Conservation (phyloP, 2,113 vertebrate genomes). For the Hippopotamus amphibius region DNA sequence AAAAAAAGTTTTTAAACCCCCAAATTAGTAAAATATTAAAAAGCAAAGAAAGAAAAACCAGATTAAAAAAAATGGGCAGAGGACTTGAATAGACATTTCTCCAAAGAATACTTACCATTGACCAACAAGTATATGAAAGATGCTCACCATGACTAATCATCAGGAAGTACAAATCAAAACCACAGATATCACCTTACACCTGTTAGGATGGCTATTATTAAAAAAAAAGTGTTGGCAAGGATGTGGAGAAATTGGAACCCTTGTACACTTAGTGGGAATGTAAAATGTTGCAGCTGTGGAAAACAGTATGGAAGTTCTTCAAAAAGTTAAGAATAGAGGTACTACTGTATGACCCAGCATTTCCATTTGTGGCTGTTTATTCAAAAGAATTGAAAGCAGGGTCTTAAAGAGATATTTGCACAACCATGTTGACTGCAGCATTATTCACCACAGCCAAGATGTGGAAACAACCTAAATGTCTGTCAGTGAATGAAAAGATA, state of each 20-base stretch:
- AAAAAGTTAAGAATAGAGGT: not conserved
- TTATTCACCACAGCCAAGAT: not conserved
- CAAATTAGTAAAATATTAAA: not conserved
- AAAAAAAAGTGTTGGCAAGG: not conserved
- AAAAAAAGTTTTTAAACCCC: not conserved
- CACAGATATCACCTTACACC: not conserved
- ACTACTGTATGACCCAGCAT: not conserved
- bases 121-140: not conserved
- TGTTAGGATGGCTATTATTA: too few species aligned
- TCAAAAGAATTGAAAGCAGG: not conserved
- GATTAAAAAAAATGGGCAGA: not conserved
- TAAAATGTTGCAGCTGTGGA: not conserved
- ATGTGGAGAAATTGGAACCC: not conserved
- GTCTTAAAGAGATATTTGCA: not conserved
- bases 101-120: not conserved
- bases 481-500: not conserved
- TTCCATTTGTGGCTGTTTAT: not conserved
- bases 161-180: not conserved
- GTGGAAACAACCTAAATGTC: not conserved
- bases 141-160: not conserved
- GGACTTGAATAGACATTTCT: not conserved
- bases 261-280: not conserved
- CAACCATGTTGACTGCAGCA: not conserved
- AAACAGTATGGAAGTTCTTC: not conserved
- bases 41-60: too few species aligned